Evolutionary conservation across 2,888 invertebrate genomes (phyloP), one percentile per base, ranked within the genome.

Genomic region (Volucella zonaria): DNA sequence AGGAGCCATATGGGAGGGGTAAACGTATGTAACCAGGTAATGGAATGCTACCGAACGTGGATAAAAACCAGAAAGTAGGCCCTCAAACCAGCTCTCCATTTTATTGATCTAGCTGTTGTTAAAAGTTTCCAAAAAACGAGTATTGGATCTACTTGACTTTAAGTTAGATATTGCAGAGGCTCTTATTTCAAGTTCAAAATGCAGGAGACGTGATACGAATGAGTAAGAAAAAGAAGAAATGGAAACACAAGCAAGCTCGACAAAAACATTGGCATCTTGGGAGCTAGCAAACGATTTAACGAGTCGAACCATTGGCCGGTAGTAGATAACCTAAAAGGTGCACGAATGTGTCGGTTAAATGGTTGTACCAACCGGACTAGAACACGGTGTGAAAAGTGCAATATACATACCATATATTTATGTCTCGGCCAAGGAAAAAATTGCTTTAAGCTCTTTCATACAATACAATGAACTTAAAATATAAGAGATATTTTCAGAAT

Each of bases 101-200:
- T 58, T 58, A 58, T 58, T 42, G 58, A 58, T 42, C 4, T 42
- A 9, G 14, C 15, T 40, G 40, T 58, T 14, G 42, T 58, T 14
- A 42, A 58, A 15, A 42, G 40, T 42, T 56, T 42, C 40, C 2
- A 40, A 56, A 56, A 18, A 56, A 31, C 6, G 31, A 14, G 56
- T 38, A n/a, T 56, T 56, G 38, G 56, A 56, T 56, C 14, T 56
- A 38, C n/a, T 56, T 18, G 12, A 56, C 14, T 56, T 56, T n/a
- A 56, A 56, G n/a, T 38, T 38, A n/a, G 40, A 56, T 8, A 40
- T 56, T 56, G 40, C 56, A 38, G 56, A 56, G n/a, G 56, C 56
- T 38, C 31, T 56, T 56, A 31, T 31, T 31, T 38, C 56, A 56
- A 56, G 56, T 38, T 56, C 38, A 38, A 56, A 56, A 18, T 14